These are phyloP conservation scores for Cyrtonyx montezumae DNA, from an alignment of 2,113 vertebrate species.

Conservation along the genomic window DNA sequence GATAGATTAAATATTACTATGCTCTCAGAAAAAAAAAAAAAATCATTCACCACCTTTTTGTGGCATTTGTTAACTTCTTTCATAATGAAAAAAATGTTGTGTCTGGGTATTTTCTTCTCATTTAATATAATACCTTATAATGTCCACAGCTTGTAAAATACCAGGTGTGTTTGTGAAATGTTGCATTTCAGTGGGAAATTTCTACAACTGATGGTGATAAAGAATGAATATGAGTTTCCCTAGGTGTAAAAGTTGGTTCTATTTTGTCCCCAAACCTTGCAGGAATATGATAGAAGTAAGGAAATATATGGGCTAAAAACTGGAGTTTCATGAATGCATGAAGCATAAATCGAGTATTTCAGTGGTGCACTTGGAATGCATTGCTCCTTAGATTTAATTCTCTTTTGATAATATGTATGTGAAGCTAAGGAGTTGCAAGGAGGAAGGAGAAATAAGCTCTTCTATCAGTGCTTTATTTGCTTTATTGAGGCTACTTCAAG, in stretches of 20 bases:
- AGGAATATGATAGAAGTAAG: background rate
- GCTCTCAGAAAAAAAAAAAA: background rate
- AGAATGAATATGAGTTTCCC: background rate
- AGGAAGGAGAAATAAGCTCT: background rate
- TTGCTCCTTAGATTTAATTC: background rate
- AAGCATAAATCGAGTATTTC: rapidly evolving
- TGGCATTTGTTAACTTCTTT: background rate
- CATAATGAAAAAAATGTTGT: background rate
- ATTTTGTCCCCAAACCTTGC: background rate
- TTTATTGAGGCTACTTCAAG: background rate
- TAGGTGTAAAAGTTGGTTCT: background rate
- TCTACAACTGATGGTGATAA: background rate
- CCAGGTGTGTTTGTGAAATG: background rate
- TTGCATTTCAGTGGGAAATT: background rate
- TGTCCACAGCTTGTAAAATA: background rate
- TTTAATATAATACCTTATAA: background rate
- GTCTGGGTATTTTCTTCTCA: background rate
- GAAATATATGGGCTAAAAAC: background rate
- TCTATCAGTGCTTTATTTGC: background rate
- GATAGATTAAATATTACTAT: background rate
- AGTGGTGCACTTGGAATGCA: background rate
- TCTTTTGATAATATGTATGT: background rate
- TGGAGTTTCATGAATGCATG: background rate
- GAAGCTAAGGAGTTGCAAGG: background rate
- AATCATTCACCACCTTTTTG: background rate